Conservation (phyloP, 2,113 vertebrate species). For the Boleophthalmus pectinirostris region DNA sequence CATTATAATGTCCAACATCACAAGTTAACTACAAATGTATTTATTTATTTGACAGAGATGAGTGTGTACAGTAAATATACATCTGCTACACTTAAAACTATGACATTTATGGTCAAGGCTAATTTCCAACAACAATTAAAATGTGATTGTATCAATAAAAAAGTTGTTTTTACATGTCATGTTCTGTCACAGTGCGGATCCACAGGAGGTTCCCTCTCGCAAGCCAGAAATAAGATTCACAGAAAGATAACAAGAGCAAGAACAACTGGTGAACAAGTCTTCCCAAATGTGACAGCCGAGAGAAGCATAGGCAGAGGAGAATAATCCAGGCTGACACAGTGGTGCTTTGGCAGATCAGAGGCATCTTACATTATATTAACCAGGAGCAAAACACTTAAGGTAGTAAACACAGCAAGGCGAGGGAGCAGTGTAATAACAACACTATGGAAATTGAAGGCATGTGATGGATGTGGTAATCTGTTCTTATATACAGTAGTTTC, state of each 20-base stretch:
- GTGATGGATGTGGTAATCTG: neutral
- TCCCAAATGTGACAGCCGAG: conserved; percentile 24
- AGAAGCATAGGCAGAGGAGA: conserved; percentile 23
- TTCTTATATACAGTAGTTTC: neutral
- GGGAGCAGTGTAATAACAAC: neutral
- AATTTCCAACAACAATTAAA: neutral
- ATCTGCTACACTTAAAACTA: neutral
- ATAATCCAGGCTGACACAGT: conserved; percentile 28
- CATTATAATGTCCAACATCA: too few species aligned
- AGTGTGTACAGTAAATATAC: too few species aligned
- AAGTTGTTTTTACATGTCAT: conserved; percentile 28
- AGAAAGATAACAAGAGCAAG: conserved; percentile 26
- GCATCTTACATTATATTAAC: conserved; percentile 15
- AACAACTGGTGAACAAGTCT: conserved; percentile 45
- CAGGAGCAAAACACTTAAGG: neutral
- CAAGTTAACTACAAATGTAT: too few species aligned
- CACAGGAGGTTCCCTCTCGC: conserved; percentile 24
- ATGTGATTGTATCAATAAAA: conserved; percentile 14
- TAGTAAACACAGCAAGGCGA: neutral
- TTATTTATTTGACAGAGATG: too few species aligned
- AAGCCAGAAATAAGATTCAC: conserved; percentile 37
- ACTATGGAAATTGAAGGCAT: neutral
- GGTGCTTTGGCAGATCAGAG: conserved; percentile 26
- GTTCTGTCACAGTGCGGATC: conserved; percentile 28
- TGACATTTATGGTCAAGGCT: neutral